phyloP scores from a whole-genome alignment of 1,140 invertebrate species.

The Phymorhynchus buccinoides region DNA sequence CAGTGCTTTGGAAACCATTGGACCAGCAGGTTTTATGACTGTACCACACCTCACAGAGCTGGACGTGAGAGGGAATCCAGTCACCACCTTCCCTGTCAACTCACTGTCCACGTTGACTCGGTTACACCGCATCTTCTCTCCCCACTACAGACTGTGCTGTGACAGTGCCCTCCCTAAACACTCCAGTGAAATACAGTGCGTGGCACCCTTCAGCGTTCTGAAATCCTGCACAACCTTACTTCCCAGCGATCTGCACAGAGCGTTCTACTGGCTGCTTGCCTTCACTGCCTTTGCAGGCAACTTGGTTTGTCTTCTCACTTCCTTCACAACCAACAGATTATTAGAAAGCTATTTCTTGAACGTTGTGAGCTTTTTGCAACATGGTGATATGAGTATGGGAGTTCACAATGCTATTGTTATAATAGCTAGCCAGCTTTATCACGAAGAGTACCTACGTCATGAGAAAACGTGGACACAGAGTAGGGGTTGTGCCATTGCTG shows the following conservation, averaged over 20 bases:
- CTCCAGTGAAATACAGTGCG: not conserved
- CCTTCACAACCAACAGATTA: too few relatives aligned
- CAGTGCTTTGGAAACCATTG: not conserved
- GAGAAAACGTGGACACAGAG: too few relatives aligned
- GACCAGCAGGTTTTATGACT: not conserved
- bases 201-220: conserved; percentile 40
- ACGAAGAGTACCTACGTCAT: too few relatives aligned
- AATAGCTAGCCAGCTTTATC: too few relatives aligned
- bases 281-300: conserved; percentile 50
- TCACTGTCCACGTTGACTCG: not conserved
- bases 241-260: conserved; percentile 33
- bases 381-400: too few relatives aligned
- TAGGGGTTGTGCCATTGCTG: too few relatives aligned
- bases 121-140: conserved; percentile 32
- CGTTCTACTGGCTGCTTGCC: conserved; percentile 48
- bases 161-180: conserved; percentile 25
- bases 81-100: not conserved
- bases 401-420: too few relatives aligned
- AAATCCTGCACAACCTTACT: conserved; percentile 54
- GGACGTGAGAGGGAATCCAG: not conserved
- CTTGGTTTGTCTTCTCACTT: not conserved
- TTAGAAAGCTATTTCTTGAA: too few relatives aligned
- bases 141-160: conserved; percentile 50
- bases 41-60: not conserved
- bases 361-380: too few relatives aligned